These are phyloP conservation scores for Hestina assimilis DNA, from an alignment of 1,140 invertebrate species.

Conservation along the genomic window DNA sequence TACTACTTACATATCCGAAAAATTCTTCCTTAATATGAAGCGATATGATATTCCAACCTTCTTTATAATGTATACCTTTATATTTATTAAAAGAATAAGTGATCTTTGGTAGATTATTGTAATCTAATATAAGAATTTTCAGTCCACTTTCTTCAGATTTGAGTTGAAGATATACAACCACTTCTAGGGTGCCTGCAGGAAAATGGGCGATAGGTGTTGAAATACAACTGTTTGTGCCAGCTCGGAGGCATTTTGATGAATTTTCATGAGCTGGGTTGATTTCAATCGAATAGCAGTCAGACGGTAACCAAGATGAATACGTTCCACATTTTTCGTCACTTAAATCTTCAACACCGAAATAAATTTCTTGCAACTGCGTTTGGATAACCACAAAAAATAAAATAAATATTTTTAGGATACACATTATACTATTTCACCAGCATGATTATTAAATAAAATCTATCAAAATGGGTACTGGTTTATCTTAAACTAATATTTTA, in stretches of 20 bases:
- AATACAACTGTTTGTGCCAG: slow-evolving; percentile 27
- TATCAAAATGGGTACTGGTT: too few species aligned
- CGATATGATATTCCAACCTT: slow-evolving; percentile 30
- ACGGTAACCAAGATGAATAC: not conserved
- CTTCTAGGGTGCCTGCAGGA: slow-evolving; percentile 25
- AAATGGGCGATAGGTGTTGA: slow-evolving; percentile 30
- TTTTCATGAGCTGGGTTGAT: not conserved
- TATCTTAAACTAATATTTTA: too few species aligned
- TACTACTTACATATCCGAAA: slow-evolving; percentile 30
- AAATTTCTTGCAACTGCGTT: too few species aligned
- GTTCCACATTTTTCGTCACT: not conserved
- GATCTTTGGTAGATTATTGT: slow-evolving; percentile 16
- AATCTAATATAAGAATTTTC: slow-evolving; percentile 29
- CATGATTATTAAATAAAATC: too few species aligned
- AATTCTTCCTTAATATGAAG: slow-evolving; percentile 15
- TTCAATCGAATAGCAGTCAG: not conserved
- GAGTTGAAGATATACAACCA: slow-evolving; percentile 27
- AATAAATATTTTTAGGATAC: too few species aligned
- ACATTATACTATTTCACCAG: too few species aligned
- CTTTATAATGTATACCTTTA: slow-evolving; percentile 18
- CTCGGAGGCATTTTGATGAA: slow-evolving; percentile 28
- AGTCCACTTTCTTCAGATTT: slow-evolving; percentile 28
- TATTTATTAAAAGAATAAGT: slow-evolving; percentile 8
- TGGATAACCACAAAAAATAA: too few species aligned
- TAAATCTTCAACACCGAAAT: too few species aligned